Conservation (phyloP, 2,797 vertebrate genomes). For the Clarias pachynema region DNA sequence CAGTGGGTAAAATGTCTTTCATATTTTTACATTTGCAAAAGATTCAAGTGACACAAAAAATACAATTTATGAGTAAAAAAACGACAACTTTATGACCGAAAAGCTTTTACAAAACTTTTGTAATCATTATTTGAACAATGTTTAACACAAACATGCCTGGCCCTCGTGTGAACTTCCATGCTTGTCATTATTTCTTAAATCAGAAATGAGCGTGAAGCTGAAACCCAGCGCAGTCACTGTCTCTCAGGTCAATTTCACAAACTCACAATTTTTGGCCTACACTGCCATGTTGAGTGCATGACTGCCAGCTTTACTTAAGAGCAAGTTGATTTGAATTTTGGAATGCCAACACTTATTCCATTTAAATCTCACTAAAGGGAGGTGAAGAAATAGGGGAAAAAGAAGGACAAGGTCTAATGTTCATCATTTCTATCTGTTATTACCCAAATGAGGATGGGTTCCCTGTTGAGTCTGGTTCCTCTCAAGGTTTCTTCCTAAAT, state of each 20-base stretch:
- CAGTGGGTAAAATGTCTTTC: not conserved
- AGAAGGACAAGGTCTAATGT: too few relatives aligned
- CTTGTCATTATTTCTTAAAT: conserved; percentile 6
- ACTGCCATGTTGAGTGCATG: not conserved
- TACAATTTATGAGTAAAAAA: not conserved
- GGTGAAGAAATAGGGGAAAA: not conserved
- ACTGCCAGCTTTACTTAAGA: not conserved
- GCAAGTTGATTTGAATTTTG: conserved; percentile 81
- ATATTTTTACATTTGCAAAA: not conserved
- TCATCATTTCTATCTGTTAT: too few relatives aligned
- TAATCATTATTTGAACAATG: not conserved
- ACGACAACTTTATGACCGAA: not conserved
- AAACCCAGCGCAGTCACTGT: not conserved
- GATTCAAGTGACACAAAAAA: not conserved
- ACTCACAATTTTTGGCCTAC: not conserved
- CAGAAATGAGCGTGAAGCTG: not conserved
- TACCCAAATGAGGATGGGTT: too few relatives aligned
- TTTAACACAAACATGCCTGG: not conserved
- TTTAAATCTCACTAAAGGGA: conserved; percentile 59
- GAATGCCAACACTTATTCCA: conserved; percentile 92
- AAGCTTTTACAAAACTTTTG: not conserved
- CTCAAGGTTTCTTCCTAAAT: too few relatives aligned
- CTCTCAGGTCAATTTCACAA: not conserved
- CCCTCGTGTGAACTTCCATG: not conserved
- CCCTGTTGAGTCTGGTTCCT: too few relatives aligned